These are phyloP conservation scores for Pachycephus smyrnensis DNA, from an alignment of 2,888 invertebrate genomes.

Conservation along the genomic window DNA sequence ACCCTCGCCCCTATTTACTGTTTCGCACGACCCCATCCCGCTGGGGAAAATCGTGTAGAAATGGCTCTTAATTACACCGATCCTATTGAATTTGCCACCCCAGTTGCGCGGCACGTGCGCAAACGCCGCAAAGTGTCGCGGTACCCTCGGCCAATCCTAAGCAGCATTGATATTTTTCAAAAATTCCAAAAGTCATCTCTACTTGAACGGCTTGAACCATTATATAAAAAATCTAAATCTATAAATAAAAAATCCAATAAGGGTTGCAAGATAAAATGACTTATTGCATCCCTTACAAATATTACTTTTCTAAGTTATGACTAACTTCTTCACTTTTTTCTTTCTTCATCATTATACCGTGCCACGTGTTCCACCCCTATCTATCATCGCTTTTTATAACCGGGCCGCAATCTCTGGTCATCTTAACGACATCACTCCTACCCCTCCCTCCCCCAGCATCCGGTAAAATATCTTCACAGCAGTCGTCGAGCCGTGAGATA, in stretches of 20 bases:
- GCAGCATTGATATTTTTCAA: neutral
- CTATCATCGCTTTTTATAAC: slow-evolving; percentile 10
- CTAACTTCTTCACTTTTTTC: slow-evolving; percentile 8
- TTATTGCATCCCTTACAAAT: neutral
- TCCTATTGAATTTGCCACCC: slow-evolving; percentile 62
- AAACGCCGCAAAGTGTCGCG: slow-evolving; percentile 51
- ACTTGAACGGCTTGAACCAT: neutral
- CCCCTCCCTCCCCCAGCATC: neutral
- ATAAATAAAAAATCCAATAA: neutral
- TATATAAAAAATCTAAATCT: neutral
- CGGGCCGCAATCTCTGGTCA: slow-evolving; percentile 32
- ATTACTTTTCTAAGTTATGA: neutral
- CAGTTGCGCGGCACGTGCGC: slow-evolving; percentile 51
- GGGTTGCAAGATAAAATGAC: neutral
- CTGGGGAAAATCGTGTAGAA: slow-evolving; percentile 63
- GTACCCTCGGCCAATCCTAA: slow-evolving; percentile 18
- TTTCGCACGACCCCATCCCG: slow-evolving; percentile 44
- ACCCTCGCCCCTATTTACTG: slow-evolving; percentile 55
- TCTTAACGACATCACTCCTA: slow-evolving; percentile 12
- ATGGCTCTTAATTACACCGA: slow-evolving; percentile 67
- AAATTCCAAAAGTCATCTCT: neutral
- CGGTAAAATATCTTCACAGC: slow-evolving; percentile 4
- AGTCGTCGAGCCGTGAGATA: slow-evolving; percentile 7
- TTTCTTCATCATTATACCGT: neutral
- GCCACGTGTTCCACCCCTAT: neutral